Conservation (phyloP, 2,797 vertebrate genomes). For the Loriculus beryllinus region DNA sequence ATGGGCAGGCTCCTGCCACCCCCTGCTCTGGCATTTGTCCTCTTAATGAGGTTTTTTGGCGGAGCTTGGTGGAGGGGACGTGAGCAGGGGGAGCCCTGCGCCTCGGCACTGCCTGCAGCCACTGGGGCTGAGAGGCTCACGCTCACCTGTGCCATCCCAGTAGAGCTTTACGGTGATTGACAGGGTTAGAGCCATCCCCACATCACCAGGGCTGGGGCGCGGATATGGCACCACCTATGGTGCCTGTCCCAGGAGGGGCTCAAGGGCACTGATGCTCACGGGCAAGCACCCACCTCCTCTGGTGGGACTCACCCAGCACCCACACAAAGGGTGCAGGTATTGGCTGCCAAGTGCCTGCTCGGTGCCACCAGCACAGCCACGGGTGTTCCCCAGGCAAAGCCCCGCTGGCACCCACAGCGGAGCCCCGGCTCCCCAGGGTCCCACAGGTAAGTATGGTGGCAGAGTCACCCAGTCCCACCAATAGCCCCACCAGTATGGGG, state of each 20-base stretch:
- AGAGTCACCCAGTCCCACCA: neutral
- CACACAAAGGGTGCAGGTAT: neutral
- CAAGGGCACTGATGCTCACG: rapidly evolving
- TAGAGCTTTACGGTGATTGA: rapidly evolving
- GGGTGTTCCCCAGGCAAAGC: neutral
- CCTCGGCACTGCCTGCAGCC: neutral
- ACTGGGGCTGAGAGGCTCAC: neutral
- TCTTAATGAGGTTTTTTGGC: neutral
- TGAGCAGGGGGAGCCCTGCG: neutral
- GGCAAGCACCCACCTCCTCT: neutral
- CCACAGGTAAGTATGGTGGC: neutral
- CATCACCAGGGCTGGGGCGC: neutral
- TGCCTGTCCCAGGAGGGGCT: neutral
- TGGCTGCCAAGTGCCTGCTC: rapidly evolving
- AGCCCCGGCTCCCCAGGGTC: neutral
- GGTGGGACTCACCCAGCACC: neutral
- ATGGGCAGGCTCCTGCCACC: neutral
- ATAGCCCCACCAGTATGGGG: neutral
- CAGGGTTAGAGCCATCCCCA: neutral
- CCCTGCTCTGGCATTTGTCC: neutral
- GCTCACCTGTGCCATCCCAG: neutral
- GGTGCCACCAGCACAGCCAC: neutral
- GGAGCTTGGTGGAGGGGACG: neutral
- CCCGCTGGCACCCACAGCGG: neutral
- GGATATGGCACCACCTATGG: rapidly evolving